These are phyloP conservation scores for Poecilia velifera DNA, from an alignment of 2,797 vertebrate species.

Conservation along the genomic window DNA sequence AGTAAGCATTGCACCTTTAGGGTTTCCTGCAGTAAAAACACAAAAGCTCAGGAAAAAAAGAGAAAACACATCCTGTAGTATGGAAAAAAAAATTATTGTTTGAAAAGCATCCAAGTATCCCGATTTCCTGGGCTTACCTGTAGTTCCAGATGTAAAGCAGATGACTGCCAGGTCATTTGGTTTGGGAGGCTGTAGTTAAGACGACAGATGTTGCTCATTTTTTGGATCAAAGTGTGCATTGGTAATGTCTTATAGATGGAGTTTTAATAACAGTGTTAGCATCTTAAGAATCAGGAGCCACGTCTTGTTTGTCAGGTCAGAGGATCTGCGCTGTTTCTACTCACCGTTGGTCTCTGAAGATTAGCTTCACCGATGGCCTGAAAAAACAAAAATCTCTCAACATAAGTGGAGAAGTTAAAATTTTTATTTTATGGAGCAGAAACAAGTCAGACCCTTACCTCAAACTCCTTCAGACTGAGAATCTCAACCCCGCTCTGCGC, in stretches of 20 bases:
- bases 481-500: constrained; percentile 86
- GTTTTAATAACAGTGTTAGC: background rate
- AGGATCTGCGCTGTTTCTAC: constrained; percentile 36
- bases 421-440: background rate
- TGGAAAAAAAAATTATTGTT: background rate
- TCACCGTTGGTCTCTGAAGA: constrained; percentile 73
- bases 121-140: constrained; percentile 79
- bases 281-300: background rate
- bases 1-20: constrained; percentile 94
- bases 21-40: constrained; percentile 83
- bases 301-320: background rate
- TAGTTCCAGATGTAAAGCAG: constrained; percentile 98
- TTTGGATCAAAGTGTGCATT: background rate
- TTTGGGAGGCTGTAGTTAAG: constrained; percentile 85
- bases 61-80: background rate
- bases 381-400: constrained; percentile 5
- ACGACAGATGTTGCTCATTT: constrained; percentile 39
- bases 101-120: background rate
- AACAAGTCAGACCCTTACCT: constrained; percentile 78
- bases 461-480: constrained; percentile 85
- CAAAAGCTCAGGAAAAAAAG: constrained; percentile 34
- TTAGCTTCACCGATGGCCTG: constrained; percentile 77
- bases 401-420: background rate
- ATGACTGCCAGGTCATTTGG: constrained; percentile 91
- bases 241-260: background rate